These are phyloP conservation scores for Philereme vetulata DNA, from an alignment of 2,888 invertebrate genomes.

Conservation along the genomic window DNA sequence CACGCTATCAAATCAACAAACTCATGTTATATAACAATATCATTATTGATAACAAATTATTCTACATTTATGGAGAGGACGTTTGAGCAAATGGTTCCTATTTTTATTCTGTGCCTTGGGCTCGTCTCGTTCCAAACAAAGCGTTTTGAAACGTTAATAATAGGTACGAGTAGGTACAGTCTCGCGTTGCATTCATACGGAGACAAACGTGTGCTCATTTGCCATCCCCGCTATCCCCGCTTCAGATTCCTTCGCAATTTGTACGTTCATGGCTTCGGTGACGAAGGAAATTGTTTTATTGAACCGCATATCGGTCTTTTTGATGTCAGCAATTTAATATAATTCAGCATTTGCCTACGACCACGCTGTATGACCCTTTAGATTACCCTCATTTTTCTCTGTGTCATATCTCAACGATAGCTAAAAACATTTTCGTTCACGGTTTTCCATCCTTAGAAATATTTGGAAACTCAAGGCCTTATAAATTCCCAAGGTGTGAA, in stretches of 20 bases:
- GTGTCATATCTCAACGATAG: not conserved
- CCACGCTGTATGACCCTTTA: not conserved
- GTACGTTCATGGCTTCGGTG: conserved; percentile 1
- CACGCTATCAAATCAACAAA: too few relatives aligned
- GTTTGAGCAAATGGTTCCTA: not conserved
- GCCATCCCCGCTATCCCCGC: conserved; percentile 37
- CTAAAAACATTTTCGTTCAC: not conserved
- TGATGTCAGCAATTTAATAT: conserved; percentile 12
- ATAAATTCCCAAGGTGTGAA: too few relatives aligned
- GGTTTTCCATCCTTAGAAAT: not conserved
- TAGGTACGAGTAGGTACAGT: conserved; percentile 12
- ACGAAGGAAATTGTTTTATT: conserved; percentile 9
- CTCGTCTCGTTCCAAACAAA: conserved; percentile 12
- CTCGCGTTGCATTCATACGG: conserved; percentile 49
- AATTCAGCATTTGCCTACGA: conserved; percentile 7
- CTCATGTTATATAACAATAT: too few relatives aligned
- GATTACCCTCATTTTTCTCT: not conserved
- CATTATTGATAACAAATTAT: conserved; percentile 4
- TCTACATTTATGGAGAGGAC: not conserved
- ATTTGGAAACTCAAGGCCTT: too few relatives aligned
- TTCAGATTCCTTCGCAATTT: conserved; percentile 36
- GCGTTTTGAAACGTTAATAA: conserved; percentile 12
- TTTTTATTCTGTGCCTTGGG: not conserved
- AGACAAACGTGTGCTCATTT: conserved; percentile 65
- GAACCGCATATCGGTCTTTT: conserved; percentile 29